Evolutionary conservation across 2,113 vertebrate species (phyloP), one percentile per base, ranked within the genome.

Genomic region (Cyrtonyx montezumae): DNA sequence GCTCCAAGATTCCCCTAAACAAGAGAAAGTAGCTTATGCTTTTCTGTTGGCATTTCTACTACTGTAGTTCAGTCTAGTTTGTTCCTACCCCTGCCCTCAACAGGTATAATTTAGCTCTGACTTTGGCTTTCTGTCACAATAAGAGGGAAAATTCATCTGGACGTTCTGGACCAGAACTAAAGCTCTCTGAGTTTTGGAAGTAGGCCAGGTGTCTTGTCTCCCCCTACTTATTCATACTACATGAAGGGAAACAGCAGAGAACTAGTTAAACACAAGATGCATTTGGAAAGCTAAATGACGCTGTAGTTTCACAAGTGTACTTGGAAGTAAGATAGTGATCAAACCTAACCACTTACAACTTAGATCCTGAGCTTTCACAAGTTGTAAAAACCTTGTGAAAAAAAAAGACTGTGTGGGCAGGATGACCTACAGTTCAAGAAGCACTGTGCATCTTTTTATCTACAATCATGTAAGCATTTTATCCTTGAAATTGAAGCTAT

Each of bases 161-260:
- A 23, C 15, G 17, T 53, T 81, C 45, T 28, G 53, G 8, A 28
- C 32, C 36, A 49, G 34, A 87, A 69, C 8, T 70, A 92, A 10
- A 87, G 56, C 74, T 81, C 53, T 84, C 22, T 49, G 11, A 14
- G 17, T 49, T 93, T 82, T 84, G 71, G 87, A 77, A 62, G 8
- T 8, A 26, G 23, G 22, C 42, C 56, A 0, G 0, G 1, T 37
- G 18, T 25, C 19, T 74, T 30, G n/a, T 65, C 21, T 46, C n/a
- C n/a, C 9, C 68, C 19, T 20, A 14, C 40, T 43, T 65, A 19
- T 20, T 45, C 8, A 30, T 11, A 1, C 7, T 5, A 0, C 0
- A 0, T 28, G 43, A 73, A n/a, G 20, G 66, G 61, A 48, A 58
- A 11, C 34, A 34, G 59, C 40, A 62, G 56, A 79, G 51, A 73